Base-by-base conservation (phyloP, 2,113 vertebrate species). In the Xerus inauris region DNA sequence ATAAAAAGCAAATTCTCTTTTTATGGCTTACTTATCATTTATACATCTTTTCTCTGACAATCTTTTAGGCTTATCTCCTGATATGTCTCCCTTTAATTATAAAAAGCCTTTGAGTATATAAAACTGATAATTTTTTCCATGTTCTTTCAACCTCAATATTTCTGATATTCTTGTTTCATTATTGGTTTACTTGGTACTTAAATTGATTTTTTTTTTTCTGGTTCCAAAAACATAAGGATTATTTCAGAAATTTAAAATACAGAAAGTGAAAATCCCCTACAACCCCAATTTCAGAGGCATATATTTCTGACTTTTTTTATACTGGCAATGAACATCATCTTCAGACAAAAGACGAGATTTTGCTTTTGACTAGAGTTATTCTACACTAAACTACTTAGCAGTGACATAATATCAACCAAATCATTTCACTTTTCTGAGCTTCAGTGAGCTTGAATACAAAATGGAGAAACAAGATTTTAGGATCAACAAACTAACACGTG, bases 291-390 rank as follows among this genome's bases (percentile, higher is more conserved):
- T 5, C 38, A 59, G 0, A 85, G 26, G 16, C 14, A 16, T 62
- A 77, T 64, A 59, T 93, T 73, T 91, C 83, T 93, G 65, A 62
- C 90, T n/a, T 93, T 95, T 59, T 84, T 59, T 28, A 62, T 35
- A 67, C 28, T 19, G 26, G 76, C 20, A 73, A 26, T 77, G 38
- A 88, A 54, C 11, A 91, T 49, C 22, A 59, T 28, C 51, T 88
- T 84, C 59, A 69, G 1, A 91, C 2, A 49, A 88, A 67, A 86
- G 22, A 49, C 20, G 51, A 79, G 32, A 65, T 62, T 92, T 67
- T 83, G 13, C n/a, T 87, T 75, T 87, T 94, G 59, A 35, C 13
- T 38, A 92, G 35, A 86, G 6, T 3, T 89, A 10, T 64, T 65
- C 35, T 76, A 42, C 35, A 71, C 32, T 76, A 90, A 89, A 87